These are phyloP conservation scores for Nysson spinosus DNA, from an alignment of 2,888 invertebrate species.

Conservation along the genomic window DNA sequence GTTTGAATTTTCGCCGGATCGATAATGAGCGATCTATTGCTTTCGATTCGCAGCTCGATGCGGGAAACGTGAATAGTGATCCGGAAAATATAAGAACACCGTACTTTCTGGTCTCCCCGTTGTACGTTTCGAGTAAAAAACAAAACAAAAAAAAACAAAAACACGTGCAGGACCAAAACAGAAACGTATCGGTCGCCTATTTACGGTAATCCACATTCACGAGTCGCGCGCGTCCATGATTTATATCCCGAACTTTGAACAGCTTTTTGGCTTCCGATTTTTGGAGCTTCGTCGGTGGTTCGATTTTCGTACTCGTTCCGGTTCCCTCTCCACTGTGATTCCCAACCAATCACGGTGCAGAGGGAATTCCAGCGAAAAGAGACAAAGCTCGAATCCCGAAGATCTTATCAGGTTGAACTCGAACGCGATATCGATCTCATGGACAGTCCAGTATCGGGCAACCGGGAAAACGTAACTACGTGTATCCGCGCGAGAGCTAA, in stretches of 20 bases:
- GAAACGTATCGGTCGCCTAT: slow-evolving; percentile 34
- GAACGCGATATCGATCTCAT: slow-evolving; percentile 35
- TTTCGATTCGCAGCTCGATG: slow-evolving; percentile 33
- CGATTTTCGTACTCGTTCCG: background rate
- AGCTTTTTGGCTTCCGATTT: background rate
- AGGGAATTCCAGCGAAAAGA: background rate
- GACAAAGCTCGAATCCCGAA: slow-evolving; percentile 8
- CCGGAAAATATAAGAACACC: slow-evolving; percentile 37
- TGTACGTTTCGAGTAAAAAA: slow-evolving; percentile 43
- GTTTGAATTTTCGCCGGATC: no score
- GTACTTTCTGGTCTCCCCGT: no score
- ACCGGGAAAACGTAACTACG: slow-evolving; percentile 37
- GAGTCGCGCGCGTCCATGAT: slow-evolving; percentile 27
- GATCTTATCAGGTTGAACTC: slow-evolving; percentile 23
- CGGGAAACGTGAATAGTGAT: slow-evolving; percentile 40
- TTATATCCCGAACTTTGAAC: slow-evolving; percentile 19
- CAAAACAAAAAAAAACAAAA: no score
- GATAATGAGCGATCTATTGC: slow-evolving; percentile 36
- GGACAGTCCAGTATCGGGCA: slow-evolving; percentile 69
- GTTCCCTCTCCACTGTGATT: background rate
- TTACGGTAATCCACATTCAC: slow-evolving; percentile 42
- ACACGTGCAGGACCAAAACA: slow-evolving; percentile 49
- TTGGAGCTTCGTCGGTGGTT: background rate
- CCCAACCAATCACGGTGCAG: no score
- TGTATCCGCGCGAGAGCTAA: slow-evolving; percentile 27